phyloP scores from a whole-genome alignment of 37 sponge, comb jelly and placozoan species.

The Halichondria panicea region DNA sequence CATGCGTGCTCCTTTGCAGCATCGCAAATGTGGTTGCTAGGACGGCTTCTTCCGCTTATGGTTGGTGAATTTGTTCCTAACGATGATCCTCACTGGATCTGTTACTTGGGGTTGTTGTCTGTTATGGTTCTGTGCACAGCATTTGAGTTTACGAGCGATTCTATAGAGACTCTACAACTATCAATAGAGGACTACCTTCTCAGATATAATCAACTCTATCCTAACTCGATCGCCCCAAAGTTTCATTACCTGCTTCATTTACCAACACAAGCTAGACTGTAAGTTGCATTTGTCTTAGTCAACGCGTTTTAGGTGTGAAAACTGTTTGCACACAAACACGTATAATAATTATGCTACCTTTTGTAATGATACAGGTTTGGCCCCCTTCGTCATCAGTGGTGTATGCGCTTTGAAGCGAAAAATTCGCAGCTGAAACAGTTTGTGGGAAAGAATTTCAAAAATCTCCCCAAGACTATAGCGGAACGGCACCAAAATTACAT shows the following conservation, averaged over 20 bases:
- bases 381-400: not conserved
- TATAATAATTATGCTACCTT: not conserved
- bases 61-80: not conserved
- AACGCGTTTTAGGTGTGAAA: not conserved
- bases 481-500: not conserved
- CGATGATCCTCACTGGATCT: not conserved
- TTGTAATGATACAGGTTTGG: not conserved
- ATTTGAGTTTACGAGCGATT: not conserved
- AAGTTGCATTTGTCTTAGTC: not conserved
- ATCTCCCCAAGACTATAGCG: not conserved
- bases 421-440: not conserved
- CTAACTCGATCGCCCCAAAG: not conserved
- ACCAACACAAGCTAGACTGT: not conserved
- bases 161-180: not conserved
- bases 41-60: not conserved
- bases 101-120: slow-evolving; percentile 1
- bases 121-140: not conserved
- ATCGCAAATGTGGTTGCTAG: slow-evolving; percentile 4
- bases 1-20: not conserved
- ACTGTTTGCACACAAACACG: not conserved
- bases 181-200: slow-evolving; percentile 1
- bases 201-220: not conserved
- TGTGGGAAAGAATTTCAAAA: not conserved
- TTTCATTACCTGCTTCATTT: slow-evolving; percentile 9
- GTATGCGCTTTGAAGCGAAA: not conserved